Conservation (phyloP, 1,140 invertebrate genomes). For the Hycleus cichorii region DNA sequence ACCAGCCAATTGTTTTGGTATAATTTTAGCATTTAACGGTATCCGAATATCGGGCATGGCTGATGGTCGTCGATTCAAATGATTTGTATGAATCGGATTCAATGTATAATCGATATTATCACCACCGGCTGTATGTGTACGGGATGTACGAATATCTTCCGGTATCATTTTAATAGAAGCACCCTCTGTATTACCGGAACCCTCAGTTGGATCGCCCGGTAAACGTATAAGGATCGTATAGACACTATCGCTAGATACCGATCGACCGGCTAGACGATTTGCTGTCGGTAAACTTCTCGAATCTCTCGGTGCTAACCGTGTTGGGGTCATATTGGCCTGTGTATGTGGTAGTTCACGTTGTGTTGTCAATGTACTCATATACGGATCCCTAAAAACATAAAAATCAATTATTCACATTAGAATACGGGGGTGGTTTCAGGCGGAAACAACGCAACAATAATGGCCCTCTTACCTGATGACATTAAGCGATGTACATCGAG, state of each 20-base stretch:
- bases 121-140: conserved; percentile 19
- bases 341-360: conserved; percentile 29
- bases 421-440: background rate
- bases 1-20: conserved; percentile 67
- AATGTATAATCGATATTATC: conserved; percentile 6
- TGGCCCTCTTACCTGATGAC: conserved; percentile 50
- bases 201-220: conserved; percentile 53
- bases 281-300: conserved; percentile 39
- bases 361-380: conserved; percentile 31
- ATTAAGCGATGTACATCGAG: conserved; percentile 73
- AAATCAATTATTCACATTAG: background rate
- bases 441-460: background rate
- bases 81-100: conserved; percentile 39
- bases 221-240: conserved; percentile 90
- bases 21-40: conserved; percentile 76
- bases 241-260: conserved; percentile 65
- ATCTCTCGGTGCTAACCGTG: conserved; percentile 36
- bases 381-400: conserved; percentile 43
- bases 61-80: conserved; percentile 58
- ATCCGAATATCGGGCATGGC: conserved; percentile 73
- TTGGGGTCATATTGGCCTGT: conserved; percentile 37
- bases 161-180: conserved; percentile 84
- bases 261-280: conserved; percentile 49
- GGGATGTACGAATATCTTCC: conserved; percentile 50
- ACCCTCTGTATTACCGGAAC: conserved; percentile 41